phyloP scores from a whole-genome alignment of 2,888 invertebrate genomes.

The Drosophila mulleri region DNA sequence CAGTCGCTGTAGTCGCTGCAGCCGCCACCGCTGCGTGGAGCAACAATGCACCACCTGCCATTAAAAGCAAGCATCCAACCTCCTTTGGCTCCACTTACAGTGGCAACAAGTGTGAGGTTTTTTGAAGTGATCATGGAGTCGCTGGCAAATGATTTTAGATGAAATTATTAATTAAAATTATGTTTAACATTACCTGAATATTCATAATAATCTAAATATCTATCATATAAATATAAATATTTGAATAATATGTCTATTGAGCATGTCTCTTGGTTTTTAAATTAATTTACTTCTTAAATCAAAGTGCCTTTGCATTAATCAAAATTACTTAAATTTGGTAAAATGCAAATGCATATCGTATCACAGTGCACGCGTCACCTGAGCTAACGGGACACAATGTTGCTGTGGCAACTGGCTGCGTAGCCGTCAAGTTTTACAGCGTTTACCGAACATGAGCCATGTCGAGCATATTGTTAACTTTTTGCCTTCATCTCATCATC shows the following conservation, averaged over 20 bases:
- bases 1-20: slow-evolving; percentile 19
- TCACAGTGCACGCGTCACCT: slow-evolving; percentile 29
- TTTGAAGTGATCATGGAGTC: neutral
- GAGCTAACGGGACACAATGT: slow-evolving; percentile 40
- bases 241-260: too few species aligned
- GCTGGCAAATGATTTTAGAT: neutral
- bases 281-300: too few species aligned
- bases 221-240: too few species aligned
- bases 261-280: too few species aligned
- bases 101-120: slow-evolving; percentile 6
- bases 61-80: neutral
- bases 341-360: neutral
- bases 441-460: slow-evolving; percentile 61
- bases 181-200: neutral
- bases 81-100: neutral
- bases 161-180: neutral
- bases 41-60: slow-evolving; percentile 34
- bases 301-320: too few species aligned
- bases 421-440: slow-evolving; percentile 56
- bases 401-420: slow-evolving; percentile 36
- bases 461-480: slow-evolving; percentile 70
- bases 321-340: neutral
- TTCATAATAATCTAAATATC: too few species aligned
- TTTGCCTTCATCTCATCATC: slow-evolving; percentile 44
- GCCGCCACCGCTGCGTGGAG: slow-evolving; percentile 11